Evolutionary conservation across 2,113 vertebrate species (phyloP), one percentile per base, ranked within the genome.

Genomic region (Chionis minor): DNA sequence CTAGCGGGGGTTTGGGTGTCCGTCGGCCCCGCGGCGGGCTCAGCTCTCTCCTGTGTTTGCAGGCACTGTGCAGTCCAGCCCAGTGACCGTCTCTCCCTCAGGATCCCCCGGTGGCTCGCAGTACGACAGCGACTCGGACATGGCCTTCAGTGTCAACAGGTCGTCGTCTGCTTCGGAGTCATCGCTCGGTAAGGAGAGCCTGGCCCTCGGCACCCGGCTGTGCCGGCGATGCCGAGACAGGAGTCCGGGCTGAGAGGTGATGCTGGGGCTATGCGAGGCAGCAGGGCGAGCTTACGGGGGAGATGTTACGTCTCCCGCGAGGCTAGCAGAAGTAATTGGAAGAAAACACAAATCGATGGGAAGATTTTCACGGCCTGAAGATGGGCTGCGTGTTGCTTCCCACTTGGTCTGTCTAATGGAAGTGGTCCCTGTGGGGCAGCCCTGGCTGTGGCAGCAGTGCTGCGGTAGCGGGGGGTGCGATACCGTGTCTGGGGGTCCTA

Each of bases 121-220:
- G 94, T 99, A 99, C 0, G 99, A 99, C 98, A 99, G 99, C 4
- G 99, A 99, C 97, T 99, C 99, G 12, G 99, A 99, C 90, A 98
- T 99, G 98, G 99, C 98, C 86, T 99, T 99, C 98, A 99, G 99
- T 4, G 99, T 99, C 96, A 99, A 99, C 98, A 98, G 99, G 95
- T 99, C 99, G 4, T 99, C 99, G 3, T 99, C 99, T 8, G 99
- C 99, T 33, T 99, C 99, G 3, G 99, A 99, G 96, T 99, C 99
- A 11, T 99, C 99, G 5, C 98, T 99, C n/a, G 99, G 99, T 99
- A 98, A 98, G 98, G 88, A 86, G 74, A 70, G 73, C 47, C 40
- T 2, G 5, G 62, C 44, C 62, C 62, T 16, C 1, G 6, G 67
- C 65, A 9, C 33, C 8, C 0, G 1, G 40, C 44, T 6, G 30